Percentiles rank a stretch among this genome's conserved stretches.
These are phyloP conservation scores for Ovibos moschatus DNA, from an alignment of 2,113 vertebrate genomes.

Conservation along the genomic window DNA sequence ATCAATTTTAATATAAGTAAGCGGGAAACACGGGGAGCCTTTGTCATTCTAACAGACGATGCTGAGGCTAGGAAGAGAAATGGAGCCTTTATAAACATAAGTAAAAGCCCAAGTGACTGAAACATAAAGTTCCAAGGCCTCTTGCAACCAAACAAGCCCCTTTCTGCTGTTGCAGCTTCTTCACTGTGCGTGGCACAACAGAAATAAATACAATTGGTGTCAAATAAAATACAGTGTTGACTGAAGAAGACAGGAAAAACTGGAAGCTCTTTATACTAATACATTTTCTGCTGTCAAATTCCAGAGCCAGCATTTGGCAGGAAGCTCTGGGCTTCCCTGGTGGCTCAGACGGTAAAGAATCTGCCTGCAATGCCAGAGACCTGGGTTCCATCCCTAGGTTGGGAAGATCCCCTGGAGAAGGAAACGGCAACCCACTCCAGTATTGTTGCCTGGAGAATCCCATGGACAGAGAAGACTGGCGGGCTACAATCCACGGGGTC, in stretches of 20 bases:
- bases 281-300: constrained; percentile 2
- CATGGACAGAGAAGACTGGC: not conserved
- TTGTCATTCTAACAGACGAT: not conserved
- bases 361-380: not conserved
- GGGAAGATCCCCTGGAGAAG: not conserved
- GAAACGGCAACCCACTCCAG: not conserved
- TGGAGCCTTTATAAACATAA: not conserved
- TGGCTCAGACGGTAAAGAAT: not conserved
- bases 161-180: not conserved
- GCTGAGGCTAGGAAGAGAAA: not conserved
- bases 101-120: not conserved
- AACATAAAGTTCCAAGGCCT: not conserved
- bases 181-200: not conserved
- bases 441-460: not conserved
- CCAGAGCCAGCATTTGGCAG: not conserved
- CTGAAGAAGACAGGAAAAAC: not conserved
- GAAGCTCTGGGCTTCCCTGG: not conserved
- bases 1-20: not conserved
- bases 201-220: not conserved
- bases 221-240: not conserved
- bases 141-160: not conserved
- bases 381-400: not conserved
- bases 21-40: not conserved
- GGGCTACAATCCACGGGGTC: not conserved
- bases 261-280: not conserved